Percentiles rank a stretch among this genome's conserved stretches.
These are phyloP conservation scores for Craterocephalus amniculus DNA, from an alignment of 2,797 vertebrate genomes.

Conservation along the genomic window DNA sequence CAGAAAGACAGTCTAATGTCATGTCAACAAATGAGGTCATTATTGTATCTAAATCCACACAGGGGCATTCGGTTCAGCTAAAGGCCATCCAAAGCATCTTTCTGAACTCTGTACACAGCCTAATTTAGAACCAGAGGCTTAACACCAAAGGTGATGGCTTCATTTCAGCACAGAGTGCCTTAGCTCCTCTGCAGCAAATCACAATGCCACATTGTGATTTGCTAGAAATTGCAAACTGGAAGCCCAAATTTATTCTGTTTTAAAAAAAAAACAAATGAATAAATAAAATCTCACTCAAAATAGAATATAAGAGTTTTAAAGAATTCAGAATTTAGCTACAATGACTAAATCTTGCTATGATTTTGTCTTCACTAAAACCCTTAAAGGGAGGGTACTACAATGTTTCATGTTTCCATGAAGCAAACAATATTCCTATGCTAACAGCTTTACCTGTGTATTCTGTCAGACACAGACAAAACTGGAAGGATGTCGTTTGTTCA, in stretches of 20 bases:
- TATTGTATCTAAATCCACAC: not conserved
- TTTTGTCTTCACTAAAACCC: not conserved
- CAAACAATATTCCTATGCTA: not conserved
- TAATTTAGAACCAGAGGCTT: slow-evolving; percentile 46
- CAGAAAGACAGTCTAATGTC: not conserved
- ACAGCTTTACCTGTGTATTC: not conserved
- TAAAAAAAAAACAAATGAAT: not conserved
- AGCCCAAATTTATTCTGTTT: not conserved
- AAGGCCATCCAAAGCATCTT: slow-evolving; percentile 18
- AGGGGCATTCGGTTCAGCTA: not conserved
- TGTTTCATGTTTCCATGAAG: not conserved
- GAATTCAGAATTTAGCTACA: not conserved
- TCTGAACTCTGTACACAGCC: slow-evolving; percentile 9
- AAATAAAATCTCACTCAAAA: not conserved
- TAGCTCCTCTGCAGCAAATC: slow-evolving; percentile 40
- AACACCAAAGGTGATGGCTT: slow-evolving; percentile 28
- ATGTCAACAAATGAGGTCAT: slow-evolving; percentile 1
- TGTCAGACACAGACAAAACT: not conserved
- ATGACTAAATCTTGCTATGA: not conserved
- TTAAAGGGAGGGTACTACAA: not conserved
- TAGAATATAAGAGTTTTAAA: not conserved
- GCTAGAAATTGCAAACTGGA: slow-evolving; percentile 18
- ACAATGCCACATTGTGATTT: slow-evolving; percentile 24
- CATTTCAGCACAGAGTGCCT: slow-evolving; percentile 31
- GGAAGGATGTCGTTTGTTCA: not conserved